A percentile compares a stretch with the other conserved stretches of the same genome.
phyloP scores from a whole-genome alignment of 2,797 vertebrate genomes.

The Garrulus glandarius region DNA sequence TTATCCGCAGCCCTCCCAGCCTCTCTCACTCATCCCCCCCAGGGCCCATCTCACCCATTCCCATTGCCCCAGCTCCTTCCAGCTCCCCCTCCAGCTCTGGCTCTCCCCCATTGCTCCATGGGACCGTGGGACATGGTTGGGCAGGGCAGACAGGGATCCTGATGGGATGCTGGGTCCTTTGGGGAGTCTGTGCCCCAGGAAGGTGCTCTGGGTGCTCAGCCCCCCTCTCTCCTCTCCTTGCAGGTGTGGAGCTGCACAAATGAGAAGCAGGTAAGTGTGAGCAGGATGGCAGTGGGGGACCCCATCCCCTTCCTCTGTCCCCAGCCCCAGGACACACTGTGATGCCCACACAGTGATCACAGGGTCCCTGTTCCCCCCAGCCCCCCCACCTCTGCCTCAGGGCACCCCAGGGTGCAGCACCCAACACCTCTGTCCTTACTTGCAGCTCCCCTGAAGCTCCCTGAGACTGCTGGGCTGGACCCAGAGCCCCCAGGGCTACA shows the following conservation, averaged over 20 bases:
- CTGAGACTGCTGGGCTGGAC: background rate
- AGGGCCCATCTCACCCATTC: background rate
- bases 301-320: background rate
- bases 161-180: background rate
- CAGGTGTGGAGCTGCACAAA: conserved; percentile 49
- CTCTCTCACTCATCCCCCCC: background rate
- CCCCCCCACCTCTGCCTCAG: accelerated
- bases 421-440: background rate
- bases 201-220: background rate
- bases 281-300: background rate
- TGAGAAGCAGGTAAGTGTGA: conserved; percentile 46
- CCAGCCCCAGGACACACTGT: background rate
- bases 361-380: background rate
- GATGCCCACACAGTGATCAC: background rate
- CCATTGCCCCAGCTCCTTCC: background rate
- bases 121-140: background rate
- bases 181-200: accelerated
- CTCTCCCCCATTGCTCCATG: background rate
- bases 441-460: accelerated
- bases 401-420: background rate
- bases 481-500: accelerated
- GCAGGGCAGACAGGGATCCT: background rate
- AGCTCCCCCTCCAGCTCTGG: too few species aligned
- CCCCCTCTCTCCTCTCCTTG: conserved; percentile 6
- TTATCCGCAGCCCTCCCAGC: too few species aligned